Conservation (phyloP, 2,113 vertebrate genomes). For the Caranx melampygus region DNA sequence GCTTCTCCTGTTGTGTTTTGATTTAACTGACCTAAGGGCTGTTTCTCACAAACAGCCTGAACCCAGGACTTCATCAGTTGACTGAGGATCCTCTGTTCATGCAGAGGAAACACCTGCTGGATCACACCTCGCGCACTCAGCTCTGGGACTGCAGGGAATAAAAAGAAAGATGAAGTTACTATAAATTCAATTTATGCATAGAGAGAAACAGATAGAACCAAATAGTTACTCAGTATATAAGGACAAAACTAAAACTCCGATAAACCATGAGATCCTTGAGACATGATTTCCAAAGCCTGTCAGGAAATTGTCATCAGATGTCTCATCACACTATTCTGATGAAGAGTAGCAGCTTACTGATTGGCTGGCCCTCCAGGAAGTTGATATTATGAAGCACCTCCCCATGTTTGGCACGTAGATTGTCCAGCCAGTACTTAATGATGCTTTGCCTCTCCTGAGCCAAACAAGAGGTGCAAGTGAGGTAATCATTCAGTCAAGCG, state of each 20-base stretch:
- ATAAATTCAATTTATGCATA: background rate
- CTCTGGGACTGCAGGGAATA: slow-evolving; percentile 88
- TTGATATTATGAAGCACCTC: slow-evolving; percentile 94
- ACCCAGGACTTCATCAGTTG: slow-evolving; percentile 98
- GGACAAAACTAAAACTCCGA: background rate
- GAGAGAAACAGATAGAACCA: background rate
- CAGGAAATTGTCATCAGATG: background rate
- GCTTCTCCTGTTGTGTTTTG: background rate
- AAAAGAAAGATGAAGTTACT: slow-evolving; percentile 1
- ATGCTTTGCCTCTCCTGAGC: slow-evolving; percentile 95
- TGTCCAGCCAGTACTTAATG: slow-evolving; percentile 97
- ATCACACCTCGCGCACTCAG: slow-evolving; percentile 92
- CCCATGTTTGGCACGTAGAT: slow-evolving; percentile 94
- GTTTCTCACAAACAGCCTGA: slow-evolving; percentile 94
- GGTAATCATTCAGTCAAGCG: no score
- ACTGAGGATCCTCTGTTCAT: slow-evolving; percentile 95
- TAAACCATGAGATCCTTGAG: slow-evolving; percentile 6
- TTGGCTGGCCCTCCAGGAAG: slow-evolving; percentile 97
- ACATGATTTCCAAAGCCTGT: slow-evolving; percentile 12
- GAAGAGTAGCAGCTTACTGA: slow-evolving; percentile 87
- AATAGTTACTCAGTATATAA: background rate
- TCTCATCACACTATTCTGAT: background rate
- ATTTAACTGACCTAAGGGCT: slow-evolving; percentile 88
- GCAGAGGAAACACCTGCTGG: slow-evolving; percentile 95
- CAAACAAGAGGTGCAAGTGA: background rate